Evolutionary conservation across 2,888 invertebrate species (phyloP), one percentile per base, ranked within the genome.

Genomic region (Penaeus monodon): DNA sequence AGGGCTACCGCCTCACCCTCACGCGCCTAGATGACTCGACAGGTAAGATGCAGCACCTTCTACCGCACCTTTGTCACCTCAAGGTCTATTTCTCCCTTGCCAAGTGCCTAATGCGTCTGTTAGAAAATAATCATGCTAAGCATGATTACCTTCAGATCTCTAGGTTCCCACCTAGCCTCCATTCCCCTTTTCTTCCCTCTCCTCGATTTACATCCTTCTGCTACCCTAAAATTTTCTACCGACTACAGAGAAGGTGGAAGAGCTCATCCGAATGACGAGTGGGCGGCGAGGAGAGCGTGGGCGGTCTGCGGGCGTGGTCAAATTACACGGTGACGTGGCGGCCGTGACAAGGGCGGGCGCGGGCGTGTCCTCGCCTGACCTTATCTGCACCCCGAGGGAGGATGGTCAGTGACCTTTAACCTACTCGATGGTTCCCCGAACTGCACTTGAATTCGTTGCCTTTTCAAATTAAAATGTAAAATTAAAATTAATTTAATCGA

Each of bases 21-120:
- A 94, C 92, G 95, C 94, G 86, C 0, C 82, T 86, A 14, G 81
- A 86, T 38, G 63, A 94, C 95, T 78, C 92, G 94, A 95, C 88
- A 92, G 92, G 88, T 93, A 93, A 93, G 91, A 91, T 12, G 33
- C 12, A 12, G 63, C 22, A 29, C 44, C 20, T 29, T 27, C 24
- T 38, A 17, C 38, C 17, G 49, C 22, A 10, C 44, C 44, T 44
- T 38, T 44, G 44, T 10, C 44, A 10, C 44, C 44, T 10, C 44
- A 44, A 44, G 44, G 44, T 44, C 44, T 10, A 7, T 17, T 57
- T 1, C 57, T 57, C 57, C 57, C 57, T 57, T 57, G 57, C 17
- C 57, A 57, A 0, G 17, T 1, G 3, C 17, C 33, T 38, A 6
- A 6, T 38, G 33, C 33, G 33, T 6, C 33, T 4, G 33, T 4